Evolutionary conservation across 2,888 invertebrate species (phyloP), one percentile per base, ranked within the genome.

Genomic region (Philopedon plagiatum): DNA sequence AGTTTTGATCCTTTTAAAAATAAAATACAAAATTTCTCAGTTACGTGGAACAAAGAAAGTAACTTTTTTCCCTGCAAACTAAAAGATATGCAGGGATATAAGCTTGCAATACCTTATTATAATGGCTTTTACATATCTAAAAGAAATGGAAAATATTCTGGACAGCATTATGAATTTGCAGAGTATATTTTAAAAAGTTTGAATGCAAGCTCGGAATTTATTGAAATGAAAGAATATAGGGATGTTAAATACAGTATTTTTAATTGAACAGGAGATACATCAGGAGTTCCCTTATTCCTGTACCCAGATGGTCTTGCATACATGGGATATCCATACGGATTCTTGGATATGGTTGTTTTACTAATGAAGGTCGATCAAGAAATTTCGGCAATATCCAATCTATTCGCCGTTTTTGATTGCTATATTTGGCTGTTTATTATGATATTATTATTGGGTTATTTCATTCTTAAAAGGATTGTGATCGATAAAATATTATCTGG

Each of bases 21-120:
- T 4, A 15, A 41, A 21, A 26, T 54, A n/a, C 19, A 23, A 4
- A 56, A 54, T 39, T 54, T 54, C 4, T 23, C 56, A n/a, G 3
- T 21, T 19, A 8, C 2, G 21, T n/a, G 19, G 13, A 18, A 44
- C 0, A 23, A 1, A 2, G 4, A n/a, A 34, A 19, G n/a, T n/a
- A n/a, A 57, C 11, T 26, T 65, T 0, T 65, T 57, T 46, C 57
- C 65, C 29, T 9, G 29, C 21, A 65, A 65, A 21, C 29, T 65
- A 0, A 57, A 57, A 19, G 44, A 65, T 32, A 26, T 65, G 37
- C 34, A 32, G n/a, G 46, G 57, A 34, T 29, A 57, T 26, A 21
- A 29, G 8, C 11, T 65, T 18, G 34, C 5, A n/a, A 19, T 57
- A 4, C 21, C 34, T 15, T 64, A 54, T 37, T 21, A 8, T 23